Conservation (phyloP, 2,888 invertebrate genomes). For the Apotomis capreana region DNA sequence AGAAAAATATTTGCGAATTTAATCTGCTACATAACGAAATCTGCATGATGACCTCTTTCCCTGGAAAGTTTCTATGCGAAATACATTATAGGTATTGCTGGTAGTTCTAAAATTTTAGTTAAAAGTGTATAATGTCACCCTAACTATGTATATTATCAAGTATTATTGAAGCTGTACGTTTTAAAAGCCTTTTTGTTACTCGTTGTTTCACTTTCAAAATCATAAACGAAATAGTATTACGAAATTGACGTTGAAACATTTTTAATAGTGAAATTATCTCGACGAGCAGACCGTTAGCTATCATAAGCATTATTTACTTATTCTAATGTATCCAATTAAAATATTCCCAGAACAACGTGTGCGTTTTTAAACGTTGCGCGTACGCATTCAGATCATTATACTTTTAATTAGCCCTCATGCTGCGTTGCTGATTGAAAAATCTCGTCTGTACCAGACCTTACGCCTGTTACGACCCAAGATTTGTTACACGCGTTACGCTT, state of each 20-base stretch:
- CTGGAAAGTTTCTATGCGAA: no score
- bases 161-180: no score
- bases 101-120: no score
- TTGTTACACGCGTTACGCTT: slow-evolving; percentile 37
- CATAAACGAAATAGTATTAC: background rate
- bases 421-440: slow-evolving; percentile 75
- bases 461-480: slow-evolving; percentile 51
- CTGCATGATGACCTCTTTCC: no score
- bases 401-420: slow-evolving; percentile 70
- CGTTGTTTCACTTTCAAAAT: background rate
- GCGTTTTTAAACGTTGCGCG: slow-evolving; percentile 46
- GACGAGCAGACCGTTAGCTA: slow-evolving; percentile 26
- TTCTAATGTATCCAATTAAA: slow-evolving; percentile 42
- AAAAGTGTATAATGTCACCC: no score
- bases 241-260: slow-evolving; percentile 10
- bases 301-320: slow-evolving; percentile 42
- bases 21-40: no score
- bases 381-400: slow-evolving; percentile 66
- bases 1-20: no score
- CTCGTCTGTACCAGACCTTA: slow-evolving; percentile 55
- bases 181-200: no score
- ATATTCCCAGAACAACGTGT: slow-evolving; percentile 42
- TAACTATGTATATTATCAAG: no score
- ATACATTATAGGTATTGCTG: no score
- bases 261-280: slow-evolving; percentile 29